These are phyloP conservation scores for Rosalia funebris DNA, from an alignment of 2,888 invertebrate genomes.

Conservation along the genomic window DNA sequence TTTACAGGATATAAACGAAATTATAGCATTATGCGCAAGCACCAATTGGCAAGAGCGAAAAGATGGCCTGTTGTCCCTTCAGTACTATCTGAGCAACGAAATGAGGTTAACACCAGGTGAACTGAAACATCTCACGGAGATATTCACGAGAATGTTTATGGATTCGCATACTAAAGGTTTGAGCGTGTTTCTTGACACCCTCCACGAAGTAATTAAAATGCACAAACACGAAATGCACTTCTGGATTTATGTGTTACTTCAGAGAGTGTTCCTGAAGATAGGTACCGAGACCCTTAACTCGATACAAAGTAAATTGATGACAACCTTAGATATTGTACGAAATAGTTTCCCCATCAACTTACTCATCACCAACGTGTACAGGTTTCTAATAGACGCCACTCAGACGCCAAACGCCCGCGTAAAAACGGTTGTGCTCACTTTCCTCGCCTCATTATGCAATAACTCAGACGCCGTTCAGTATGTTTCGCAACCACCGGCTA, in stretches of 20 bases:
- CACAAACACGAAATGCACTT: slow-evolving; percentile 90
- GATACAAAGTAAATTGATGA: slow-evolving; percentile 89
- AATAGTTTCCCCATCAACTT: slow-evolving; percentile 75
- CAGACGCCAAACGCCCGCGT: slow-evolving; percentile 90
- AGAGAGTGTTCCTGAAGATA: slow-evolving; percentile 82
- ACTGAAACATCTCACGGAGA: slow-evolving; percentile 87
- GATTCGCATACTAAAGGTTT: slow-evolving; percentile 96
- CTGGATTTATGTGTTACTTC: slow-evolving; percentile 91
- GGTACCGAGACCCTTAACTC: slow-evolving; percentile 88
- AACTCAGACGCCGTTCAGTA: slow-evolving; percentile 68
- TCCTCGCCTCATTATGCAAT: slow-evolving; percentile 73
- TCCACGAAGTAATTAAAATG: slow-evolving; percentile 87
- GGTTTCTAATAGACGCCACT: slow-evolving; percentile 89
- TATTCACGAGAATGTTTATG: slow-evolving; percentile 96
- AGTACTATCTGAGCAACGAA: slow-evolving; percentile 78
- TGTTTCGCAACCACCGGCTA: slow-evolving; percentile 64
- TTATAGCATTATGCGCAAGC: slow-evolving; percentile 87
- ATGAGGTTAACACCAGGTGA: slow-evolving; percentile 75
- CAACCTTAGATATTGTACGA: slow-evolving; percentile 81
- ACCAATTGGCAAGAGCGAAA: slow-evolving; percentile 95
- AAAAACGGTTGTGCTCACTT: slow-evolving; percentile 79
- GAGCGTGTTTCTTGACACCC: slow-evolving; percentile 90
- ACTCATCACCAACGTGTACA: slow-evolving; percentile 75
- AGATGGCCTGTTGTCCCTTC: slow-evolving; percentile 83
- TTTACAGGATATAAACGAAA: slow-evolving; percentile 81